phyloP scores from a whole-genome alignment of 2,888 invertebrate genomes.

The Malacosoma neustria region DNA sequence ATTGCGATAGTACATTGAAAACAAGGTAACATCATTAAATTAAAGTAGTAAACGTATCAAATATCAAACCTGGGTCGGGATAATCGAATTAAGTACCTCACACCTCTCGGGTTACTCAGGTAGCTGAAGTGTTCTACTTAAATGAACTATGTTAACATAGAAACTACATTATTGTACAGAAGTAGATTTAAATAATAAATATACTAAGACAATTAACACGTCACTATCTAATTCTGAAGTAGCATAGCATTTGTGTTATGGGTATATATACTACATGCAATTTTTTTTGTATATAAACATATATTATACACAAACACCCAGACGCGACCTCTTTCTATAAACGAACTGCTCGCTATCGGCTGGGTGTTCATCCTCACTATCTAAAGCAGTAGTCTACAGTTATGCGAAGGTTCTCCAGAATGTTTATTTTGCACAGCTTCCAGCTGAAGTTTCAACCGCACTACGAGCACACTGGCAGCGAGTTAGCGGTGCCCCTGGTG shows the following conservation, averaged over 20 bases:
- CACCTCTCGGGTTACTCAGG: not conserved
- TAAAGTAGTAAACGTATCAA: not conserved
- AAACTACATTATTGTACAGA: too few species aligned
- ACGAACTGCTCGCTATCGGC: not conserved
- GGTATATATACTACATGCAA: not conserved
- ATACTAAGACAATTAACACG: not conserved
- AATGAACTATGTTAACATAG: not conserved
- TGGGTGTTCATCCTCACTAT: not conserved
- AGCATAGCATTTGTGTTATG: not conserved
- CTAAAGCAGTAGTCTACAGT: not conserved
- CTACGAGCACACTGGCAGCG: too few species aligned
- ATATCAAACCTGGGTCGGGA: not conserved
- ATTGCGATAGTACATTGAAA: not conserved
- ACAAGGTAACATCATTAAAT: not conserved
- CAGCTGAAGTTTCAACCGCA: too few species aligned
- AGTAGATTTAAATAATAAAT: not conserved
- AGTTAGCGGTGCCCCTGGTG: too few species aligned
- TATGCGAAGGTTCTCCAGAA: not conserved
- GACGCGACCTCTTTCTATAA: not conserved
- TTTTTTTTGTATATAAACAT: too few species aligned
- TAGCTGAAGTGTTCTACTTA: not conserved
- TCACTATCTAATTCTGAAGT: not conserved
- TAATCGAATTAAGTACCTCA: not conserved
- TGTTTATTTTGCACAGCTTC: not conserved
- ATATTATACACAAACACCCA: too few species aligned